A percentile compares a stretch with the other conserved stretches of the same genome.
These are phyloP conservation scores for Drosophila putrida DNA, from an alignment of 2,888 invertebrate species.

Conservation along the genomic window DNA sequence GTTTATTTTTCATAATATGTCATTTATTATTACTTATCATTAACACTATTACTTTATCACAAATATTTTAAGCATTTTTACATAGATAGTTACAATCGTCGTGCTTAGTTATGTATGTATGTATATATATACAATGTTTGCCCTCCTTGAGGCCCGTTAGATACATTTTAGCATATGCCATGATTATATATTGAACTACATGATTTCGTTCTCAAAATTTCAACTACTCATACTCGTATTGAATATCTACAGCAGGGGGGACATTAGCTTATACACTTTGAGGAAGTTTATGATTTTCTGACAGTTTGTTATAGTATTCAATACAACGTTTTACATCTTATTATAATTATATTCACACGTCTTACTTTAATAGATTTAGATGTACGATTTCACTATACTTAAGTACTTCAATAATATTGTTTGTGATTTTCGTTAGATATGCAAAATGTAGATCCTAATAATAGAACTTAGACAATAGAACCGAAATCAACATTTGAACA, in stretches of 20 bases:
- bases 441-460: slow-evolving; percentile 48
- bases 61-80: slow-evolving; percentile 82
- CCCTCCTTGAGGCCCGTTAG: slow-evolving; percentile 38
- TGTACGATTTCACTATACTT: slow-evolving; percentile 48
- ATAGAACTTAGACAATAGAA: slow-evolving; percentile 16
- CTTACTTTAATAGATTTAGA: slow-evolving; percentile 15
- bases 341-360: slow-evolving; percentile 41
- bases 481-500: slow-evolving; percentile 62
- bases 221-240: slow-evolving; percentile 54
- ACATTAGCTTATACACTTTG: slow-evolving; percentile 51
- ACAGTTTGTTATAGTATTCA: slow-evolving; percentile 32
- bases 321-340: slow-evolving; percentile 37
- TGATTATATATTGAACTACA: slow-evolving; percentile 42
- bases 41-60: slow-evolving; percentile 81
- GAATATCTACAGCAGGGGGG: slow-evolving; percentile 72
- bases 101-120: slow-evolving; percentile 52
- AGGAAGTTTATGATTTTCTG: slow-evolving; percentile 71
- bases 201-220: slow-evolving; percentile 50
- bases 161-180: slow-evolving; percentile 40
- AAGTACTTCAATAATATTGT: slow-evolving; percentile 35
- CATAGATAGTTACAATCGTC: slow-evolving; percentile 80
- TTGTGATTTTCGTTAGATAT: slow-evolving; percentile 45
- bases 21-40: slow-evolving; percentile 74
- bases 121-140: slow-evolving; percentile 26
- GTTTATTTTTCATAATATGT: slow-evolving; percentile 62